These are phyloP conservation scores for Anniella stebbinsi DNA, from an alignment of 2,797 vertebrate species.

Conservation along the genomic window DNA sequence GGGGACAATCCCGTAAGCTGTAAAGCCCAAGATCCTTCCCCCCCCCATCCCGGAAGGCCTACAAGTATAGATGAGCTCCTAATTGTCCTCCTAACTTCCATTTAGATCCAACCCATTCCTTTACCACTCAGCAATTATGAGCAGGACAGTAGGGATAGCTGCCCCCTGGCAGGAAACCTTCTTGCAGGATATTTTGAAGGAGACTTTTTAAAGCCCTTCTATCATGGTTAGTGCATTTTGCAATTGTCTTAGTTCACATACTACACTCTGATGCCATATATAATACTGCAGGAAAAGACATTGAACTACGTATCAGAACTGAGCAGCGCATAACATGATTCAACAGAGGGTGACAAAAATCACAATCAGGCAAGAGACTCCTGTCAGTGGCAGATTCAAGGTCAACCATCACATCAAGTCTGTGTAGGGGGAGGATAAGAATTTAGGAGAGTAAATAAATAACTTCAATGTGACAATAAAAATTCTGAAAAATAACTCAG, in stretches of 20 bases:
- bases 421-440: not conserved
- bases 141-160: not conserved
- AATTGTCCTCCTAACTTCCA: not conserved
- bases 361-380: slow-evolving; percentile 24
- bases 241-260: not conserved
- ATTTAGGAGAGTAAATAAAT: slow-evolving; percentile 41
- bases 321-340: slow-evolving; percentile 30
- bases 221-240: not conserved
- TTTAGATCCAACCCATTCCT: not conserved
- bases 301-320: slow-evolving; percentile 34
- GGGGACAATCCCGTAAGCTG: too few species aligned
- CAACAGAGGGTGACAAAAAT: slow-evolving; percentile 11
- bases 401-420: not conserved
- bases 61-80: too few species aligned
- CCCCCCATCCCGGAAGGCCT: too few species aligned
- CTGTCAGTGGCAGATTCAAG: slow-evolving; percentile 16
- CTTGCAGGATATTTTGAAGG: not conserved
- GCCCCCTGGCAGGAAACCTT: not conserved
- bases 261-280: slow-evolving; percentile 21
- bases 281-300: slow-evolving; percentile 12
- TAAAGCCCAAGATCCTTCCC: too few species aligned
- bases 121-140: not conserved
- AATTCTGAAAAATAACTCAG: slow-evolving; percentile 20
- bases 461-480: slow-evolving; percentile 30
- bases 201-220: not conserved